Evolutionary conservation across 1,140 invertebrate genomes (phyloP).

Genomic region (Drosophila pseudoananassae): DNA sequence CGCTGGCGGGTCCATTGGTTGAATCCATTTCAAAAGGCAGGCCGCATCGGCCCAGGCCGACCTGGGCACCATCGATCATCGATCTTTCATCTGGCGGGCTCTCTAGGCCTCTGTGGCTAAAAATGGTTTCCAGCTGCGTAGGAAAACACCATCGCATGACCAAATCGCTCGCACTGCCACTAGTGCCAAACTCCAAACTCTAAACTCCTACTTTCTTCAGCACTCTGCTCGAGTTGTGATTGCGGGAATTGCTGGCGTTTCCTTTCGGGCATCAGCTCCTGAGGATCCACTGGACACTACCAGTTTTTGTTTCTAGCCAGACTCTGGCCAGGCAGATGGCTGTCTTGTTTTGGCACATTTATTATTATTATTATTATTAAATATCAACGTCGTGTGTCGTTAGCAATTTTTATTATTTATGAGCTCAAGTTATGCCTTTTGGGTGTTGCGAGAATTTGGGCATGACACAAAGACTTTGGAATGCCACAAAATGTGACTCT

Average conservation of each 20-base stretch:
- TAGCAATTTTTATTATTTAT: constrained; percentile 83
- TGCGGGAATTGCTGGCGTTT: constrained; percentile 52
- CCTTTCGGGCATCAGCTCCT: constrained; percentile 24
- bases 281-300: constrained; percentile 43
- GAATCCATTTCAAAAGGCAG: constrained; percentile 60
- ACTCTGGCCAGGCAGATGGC: constrained; percentile 42
- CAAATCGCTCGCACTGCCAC: constrained; percentile 60
- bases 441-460: constrained; percentile 79
- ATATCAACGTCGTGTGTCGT: constrained; percentile 77
- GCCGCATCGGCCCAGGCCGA: constrained; percentile 45
- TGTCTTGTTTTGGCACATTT: constrained; percentile 77
- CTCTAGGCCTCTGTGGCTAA: constrained; percentile 52
- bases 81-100: constrained; percentile 69
- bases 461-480: constrained; percentile 36
- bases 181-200: constrained; percentile 37
- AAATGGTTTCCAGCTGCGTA: constrained; percentile 82
- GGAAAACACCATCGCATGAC: constrained; percentile 83
- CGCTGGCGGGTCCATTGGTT: constrained; percentile 51
- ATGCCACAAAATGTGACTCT: constrained; percentile 12
- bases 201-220: constrained; percentile 68
- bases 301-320: constrained; percentile 39
- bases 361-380: constrained; percentile 78
- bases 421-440: constrained; percentile 82
- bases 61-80: constrained; percentile 81
- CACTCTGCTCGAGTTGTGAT: constrained; percentile 82